Evolutionary conservation across 2,888 invertebrate species (phyloP).

Genomic region (Physocephala rufipes): DNA sequence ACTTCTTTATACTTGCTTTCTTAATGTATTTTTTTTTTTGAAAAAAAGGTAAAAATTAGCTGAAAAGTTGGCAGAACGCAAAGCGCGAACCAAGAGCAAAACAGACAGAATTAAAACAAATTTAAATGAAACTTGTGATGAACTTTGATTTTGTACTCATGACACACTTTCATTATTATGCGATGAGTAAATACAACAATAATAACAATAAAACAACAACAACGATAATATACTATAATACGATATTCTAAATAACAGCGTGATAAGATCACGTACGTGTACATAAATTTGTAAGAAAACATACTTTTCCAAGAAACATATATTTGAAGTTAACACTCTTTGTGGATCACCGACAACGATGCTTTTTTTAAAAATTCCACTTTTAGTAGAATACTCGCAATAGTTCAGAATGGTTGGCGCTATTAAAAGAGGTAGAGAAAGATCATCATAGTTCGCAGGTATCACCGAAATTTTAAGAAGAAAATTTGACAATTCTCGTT

Average conservation of each 20-base stretch:
- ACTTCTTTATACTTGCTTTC: too few relatives aligned
- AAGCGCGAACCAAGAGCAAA: background rate
- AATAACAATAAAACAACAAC: constrained; percentile 9
- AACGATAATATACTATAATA: background rate
- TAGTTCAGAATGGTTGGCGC: too few relatives aligned
- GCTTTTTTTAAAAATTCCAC: background rate
- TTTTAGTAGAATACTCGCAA: too few relatives aligned
- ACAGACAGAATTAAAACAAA: background rate
- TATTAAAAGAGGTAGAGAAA: too few relatives aligned
- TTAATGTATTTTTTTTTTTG: too few relatives aligned
- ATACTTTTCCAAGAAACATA: too few relatives aligned
- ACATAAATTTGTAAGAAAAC: too few relatives aligned
- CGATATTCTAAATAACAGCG: too few relatives aligned
- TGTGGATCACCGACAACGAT: background rate
- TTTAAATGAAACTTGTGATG: background rate
- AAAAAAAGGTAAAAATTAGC: too few relatives aligned
- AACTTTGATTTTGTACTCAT: constrained; percentile 26
- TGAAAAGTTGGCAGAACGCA: background rate
- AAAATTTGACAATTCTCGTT: too few relatives aligned
- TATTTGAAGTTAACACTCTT: background rate
- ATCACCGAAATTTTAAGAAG: too few relatives aligned
- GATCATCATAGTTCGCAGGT: too few relatives aligned
- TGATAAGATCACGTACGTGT: background rate
- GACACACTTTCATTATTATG: constrained; percentile 26
- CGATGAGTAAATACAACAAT: constrained; percentile 11